Percentiles rank a stretch among this genome's conserved stretches.
phyloP scores from a whole-genome alignment of 2,888 invertebrate species.

The Calameuta pallipes region DNA sequence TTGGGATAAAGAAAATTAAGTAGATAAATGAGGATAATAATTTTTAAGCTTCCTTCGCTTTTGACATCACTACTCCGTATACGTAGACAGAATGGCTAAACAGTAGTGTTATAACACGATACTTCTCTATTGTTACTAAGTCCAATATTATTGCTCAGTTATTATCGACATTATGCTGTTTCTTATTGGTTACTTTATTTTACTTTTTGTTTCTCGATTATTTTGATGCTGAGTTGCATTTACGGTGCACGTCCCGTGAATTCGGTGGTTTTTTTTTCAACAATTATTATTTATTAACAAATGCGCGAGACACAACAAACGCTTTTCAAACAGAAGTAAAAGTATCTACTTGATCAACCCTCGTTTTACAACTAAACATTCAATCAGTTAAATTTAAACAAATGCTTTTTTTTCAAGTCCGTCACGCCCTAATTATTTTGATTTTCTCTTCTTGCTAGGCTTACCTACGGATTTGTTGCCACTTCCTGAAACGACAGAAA shows the following conservation, averaged over 20 bases:
- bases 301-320: not conserved
- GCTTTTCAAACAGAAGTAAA: not conserved
- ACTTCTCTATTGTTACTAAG: not conserved
- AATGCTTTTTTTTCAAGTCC: not conserved
- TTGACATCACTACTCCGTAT: not conserved
- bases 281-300: not conserved
- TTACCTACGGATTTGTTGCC: conserved; percentile 41
- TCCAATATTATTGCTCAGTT: not conserved
- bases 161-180: not conserved
- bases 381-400: not conserved
- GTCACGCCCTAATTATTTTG: conserved; percentile 32
- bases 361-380: not conserved
- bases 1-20: not conserved
- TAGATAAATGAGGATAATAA: not conserved
- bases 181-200: not conserved
- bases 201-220: not conserved
- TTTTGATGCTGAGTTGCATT: not conserved
- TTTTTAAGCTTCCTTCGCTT: not conserved
- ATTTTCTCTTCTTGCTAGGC: conserved; percentile 48
- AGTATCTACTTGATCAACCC: not conserved
- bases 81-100: not conserved
- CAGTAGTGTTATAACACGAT: not conserved
- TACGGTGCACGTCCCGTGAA: not conserved
- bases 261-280: not conserved
- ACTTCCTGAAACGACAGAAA: conserved; percentile 32